Evolutionary conservation across 1,140 invertebrate species (phyloP), one percentile per base, ranked within the genome.

Genomic region (Penaeus japonicus): DNA sequence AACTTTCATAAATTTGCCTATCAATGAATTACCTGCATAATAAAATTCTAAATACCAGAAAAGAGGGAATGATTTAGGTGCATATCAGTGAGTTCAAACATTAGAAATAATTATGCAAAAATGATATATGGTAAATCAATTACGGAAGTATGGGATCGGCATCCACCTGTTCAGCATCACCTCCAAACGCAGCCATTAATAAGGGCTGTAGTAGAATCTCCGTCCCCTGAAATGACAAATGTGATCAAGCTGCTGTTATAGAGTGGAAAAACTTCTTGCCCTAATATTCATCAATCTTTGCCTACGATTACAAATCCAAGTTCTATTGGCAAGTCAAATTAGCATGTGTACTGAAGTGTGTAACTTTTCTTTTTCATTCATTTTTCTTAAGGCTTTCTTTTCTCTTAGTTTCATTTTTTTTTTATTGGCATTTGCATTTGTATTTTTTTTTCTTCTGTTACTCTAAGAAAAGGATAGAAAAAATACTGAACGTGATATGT

Each of bases 201-300:
- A 84, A 22, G 82, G 82, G 62, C 32, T 70, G 62, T 84, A 84
- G 82, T 62, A 84, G 62, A 84, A 84, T 24, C 82, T 57, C 35
- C 82, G 82, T 39, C 82, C 82, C 62, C 82, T 84, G 82, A 84
- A 84, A 84, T 32, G 39, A 84, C 47, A 73, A 27, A 70, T n/a
- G 24, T 84, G n/a, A 70, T 70, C 62, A 70, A 70, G 62, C 62
- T 70, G 62, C 62, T 70, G 62, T 70, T 24, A 70, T 70, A 30
- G 62, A 70, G 62, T 24, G 30, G 62, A 70, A 70, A 70, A 70
- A 30, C 5, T 30, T 70, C 30, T 70, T n/a, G 62, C 20, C 62
- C 30, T 70, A 24, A 70, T 70, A 70, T 47, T 47, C 47, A 47
- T 47, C 47, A 47, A 47, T 12, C 47, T 47, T 47, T 47, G 47